Evolutionary conservation across 2,113 vertebrate species (phyloP), one percentile per base, ranked within the genome.

Genomic region (Phaethon lepturus): DNA sequence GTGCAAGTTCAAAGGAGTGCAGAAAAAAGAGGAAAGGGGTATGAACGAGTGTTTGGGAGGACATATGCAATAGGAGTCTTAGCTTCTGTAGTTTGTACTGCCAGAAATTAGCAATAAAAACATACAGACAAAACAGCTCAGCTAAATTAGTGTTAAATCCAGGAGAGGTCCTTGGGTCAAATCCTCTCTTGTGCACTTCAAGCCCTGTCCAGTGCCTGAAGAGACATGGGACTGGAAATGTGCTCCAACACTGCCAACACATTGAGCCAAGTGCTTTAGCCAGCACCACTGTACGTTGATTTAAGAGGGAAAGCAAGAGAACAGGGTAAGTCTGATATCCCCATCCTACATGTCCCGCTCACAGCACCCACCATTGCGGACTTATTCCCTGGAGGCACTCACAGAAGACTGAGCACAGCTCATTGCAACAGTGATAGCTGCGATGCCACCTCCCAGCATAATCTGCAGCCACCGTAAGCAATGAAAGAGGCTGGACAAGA

Each of bases 161-260:
- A 53, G 33, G 40, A 69, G 44, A 86, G 4, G 9, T 76, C 71
- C 35, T 56, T 31, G 42, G 24, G 45, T 89, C 42, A 81, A 93
- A 67, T 52, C 35, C 20, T 71, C 38, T 84, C 26, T 77, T 62
- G n/a, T 31, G 42, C 13, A 8, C 45, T 77, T 84, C 33, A 86
- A 35, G n/a, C 22, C 9, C 24, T 78, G 52, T 50, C 8, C 6
- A 55, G 26, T 9, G 44, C 22, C 68, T 69, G 67, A 44, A 76
- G 63, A 73, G 33, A 63, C 0, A 0, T 67, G 25, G 42, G 18
- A 38, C 50, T 42, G 35, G 29, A 59, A 89, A 53, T 0, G 0
- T 28, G 19, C 4, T 59, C 29, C 52, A 82, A 25, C 35, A 3
- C 40, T 64, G 67, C 40, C 63, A 73, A 71, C 42, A 47, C 44